Evolutionary conservation across 2,797 vertebrate genomes (phyloP).

Genomic region (Oryzias sinensis): DNA sequence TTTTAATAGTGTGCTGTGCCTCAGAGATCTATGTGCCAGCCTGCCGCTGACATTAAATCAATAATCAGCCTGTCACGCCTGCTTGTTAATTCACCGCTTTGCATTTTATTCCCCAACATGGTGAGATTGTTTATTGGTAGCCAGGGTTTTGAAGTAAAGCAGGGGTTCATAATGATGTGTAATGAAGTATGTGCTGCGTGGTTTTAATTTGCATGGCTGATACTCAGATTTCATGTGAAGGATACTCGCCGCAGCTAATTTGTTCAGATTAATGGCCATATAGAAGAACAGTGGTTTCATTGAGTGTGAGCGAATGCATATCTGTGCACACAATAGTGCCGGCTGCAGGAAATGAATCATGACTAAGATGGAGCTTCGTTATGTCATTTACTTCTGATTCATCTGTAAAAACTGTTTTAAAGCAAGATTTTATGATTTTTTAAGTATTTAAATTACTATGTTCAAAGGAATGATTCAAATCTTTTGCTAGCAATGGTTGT

Average conservation of each 20-base stretch:
- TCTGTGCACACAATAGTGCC: constrained; percentile 3
- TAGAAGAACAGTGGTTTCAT: constrained; percentile 41
- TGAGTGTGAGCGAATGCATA: constrained; percentile 25
- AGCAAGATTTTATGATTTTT: not conserved
- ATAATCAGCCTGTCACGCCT: constrained; percentile 68
- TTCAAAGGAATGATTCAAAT: no score
- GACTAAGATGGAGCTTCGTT: constrained; percentile 14
- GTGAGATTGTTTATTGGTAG: constrained; percentile 66
- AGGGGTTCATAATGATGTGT: constrained; percentile 57
- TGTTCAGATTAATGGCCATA: constrained; percentile 36
- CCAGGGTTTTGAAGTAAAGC: constrained; percentile 52
- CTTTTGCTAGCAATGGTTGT: no score
- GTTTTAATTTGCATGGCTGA: constrained; percentile 51
- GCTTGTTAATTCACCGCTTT: constrained; percentile 65
- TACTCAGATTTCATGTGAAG: constrained; percentile 50
- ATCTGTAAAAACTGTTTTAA: not conserved
- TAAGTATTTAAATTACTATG: no score
- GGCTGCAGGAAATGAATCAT: constrained; percentile 17
- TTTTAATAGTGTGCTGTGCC: constrained; percentile 62
- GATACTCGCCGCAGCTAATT: constrained; percentile 44
- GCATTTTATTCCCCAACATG: constrained; percentile 60
- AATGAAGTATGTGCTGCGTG: constrained; percentile 47
- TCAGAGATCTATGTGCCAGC: constrained; percentile 56
- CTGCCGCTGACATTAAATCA: constrained; percentile 68
- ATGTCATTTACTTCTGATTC: not conserved